Percentiles rank a stretch among this genome's conserved stretches.
phyloP scores from a whole-genome alignment of 2,113 vertebrate species.

The Taurulus bubalis region DNA sequence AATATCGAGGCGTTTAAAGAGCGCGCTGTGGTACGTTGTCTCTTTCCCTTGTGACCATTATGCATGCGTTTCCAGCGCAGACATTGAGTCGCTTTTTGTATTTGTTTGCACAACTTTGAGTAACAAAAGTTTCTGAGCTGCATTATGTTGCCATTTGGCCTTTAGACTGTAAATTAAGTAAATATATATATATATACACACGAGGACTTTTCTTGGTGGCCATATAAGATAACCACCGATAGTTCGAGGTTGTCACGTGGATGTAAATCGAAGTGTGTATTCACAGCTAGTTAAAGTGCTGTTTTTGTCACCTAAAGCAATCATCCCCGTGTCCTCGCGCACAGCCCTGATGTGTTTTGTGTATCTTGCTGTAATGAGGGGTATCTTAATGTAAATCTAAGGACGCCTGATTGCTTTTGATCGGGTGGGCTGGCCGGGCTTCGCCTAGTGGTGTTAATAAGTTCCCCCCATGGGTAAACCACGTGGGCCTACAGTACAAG shows the following conservation, averaged over 20 bases:
- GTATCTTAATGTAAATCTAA: conserved; percentile 63
- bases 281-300: conserved; percentile 64
- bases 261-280: conserved; percentile 53
- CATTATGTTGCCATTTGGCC: background rate
- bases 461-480: background rate
- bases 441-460: background rate
- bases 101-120: background rate
- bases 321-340: conserved; percentile 46
- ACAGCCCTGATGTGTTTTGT: conserved; percentile 27
- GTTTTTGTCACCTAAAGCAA: conserved; percentile 63
- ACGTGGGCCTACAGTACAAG: conserved; percentile 53
- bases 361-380: conserved; percentile 19
- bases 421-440: conserved; percentile 6
- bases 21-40: conserved; percentile 47
- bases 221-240: background rate
- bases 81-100: background rate
- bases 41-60: background rate
- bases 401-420: conserved; percentile 45
- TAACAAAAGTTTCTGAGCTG: background rate
- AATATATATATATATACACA: too few relatives aligned
- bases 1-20: conserved; percentile 25
- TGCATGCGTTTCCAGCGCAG: background rate
- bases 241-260: background rate
- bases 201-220: background rate
- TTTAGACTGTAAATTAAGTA: background rate